Percentiles rank a stretch among this genome's conserved stretches.
Conservation (phyloP, 2,888 invertebrate species). For the Apodemia hepburni region DNA sequence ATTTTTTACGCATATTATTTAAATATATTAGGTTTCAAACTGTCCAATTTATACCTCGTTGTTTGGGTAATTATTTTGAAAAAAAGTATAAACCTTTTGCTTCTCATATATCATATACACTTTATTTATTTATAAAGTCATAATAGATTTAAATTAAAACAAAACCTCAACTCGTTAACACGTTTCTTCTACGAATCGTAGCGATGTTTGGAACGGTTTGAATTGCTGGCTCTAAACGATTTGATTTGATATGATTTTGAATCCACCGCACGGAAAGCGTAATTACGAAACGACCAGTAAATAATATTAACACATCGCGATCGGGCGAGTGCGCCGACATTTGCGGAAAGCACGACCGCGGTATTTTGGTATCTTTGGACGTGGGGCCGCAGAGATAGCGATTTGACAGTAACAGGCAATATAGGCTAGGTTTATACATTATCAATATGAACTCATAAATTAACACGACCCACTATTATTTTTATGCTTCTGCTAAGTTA, state of each 20-base stretch:
- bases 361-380: constrained; percentile 50
- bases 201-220: constrained; percentile 18
- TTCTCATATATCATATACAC: too few relatives aligned
- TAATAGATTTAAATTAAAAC: background rate
- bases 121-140: too few relatives aligned
- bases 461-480: too few relatives aligned
- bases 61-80: too few relatives aligned
- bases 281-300: constrained; percentile 57
- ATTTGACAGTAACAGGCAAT: background rate
- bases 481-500: too few relatives aligned
- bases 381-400: constrained; percentile 38
- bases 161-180: background rate
- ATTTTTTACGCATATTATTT: too few relatives aligned
- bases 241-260: constrained; percentile 24
- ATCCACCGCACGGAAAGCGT: constrained; percentile 35
- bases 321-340: constrained; percentile 55
- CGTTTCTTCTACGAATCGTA: constrained; percentile 9
- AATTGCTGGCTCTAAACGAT: constrained; percentile 26
- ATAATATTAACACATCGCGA: constrained; percentile 77
- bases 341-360: constrained; percentile 66
- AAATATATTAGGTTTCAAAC: too few relatives aligned
- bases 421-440: background rate
- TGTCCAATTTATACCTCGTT: too few relatives aligned
- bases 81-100: too few relatives aligned
- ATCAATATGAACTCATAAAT: background rate